phyloP scores from a whole-genome alignment of 2,888 invertebrate genomes.

The Lochmaea crataegi region DNA sequence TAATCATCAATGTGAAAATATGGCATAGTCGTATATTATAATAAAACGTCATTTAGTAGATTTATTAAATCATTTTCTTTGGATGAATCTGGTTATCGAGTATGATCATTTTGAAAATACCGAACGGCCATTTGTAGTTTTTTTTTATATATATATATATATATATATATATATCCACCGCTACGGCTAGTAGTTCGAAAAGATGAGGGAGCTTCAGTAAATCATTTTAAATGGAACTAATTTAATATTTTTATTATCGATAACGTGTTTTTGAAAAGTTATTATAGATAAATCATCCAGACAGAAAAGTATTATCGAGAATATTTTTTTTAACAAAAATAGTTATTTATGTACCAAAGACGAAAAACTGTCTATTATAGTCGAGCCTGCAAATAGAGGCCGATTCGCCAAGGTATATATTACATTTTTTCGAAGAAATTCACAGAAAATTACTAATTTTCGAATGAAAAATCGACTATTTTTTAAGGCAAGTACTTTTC shows the following conservation, averaged over 20 bases:
- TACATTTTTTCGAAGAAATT: no score
- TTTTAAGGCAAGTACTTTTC: no score
- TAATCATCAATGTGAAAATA: constrained; percentile 44
- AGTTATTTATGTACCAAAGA: no score
- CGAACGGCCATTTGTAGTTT: constrained; percentile 53
- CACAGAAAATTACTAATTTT: no score
- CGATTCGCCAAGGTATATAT: no score
- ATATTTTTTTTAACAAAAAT: no score
- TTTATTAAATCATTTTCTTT: constrained; percentile 64
- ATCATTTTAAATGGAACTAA: constrained; percentile 42
- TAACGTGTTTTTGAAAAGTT: not conserved
- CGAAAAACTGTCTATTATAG: no score
- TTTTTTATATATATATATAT: no score
- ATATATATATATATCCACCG: constrained; percentile 53
- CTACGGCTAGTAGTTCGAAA: constrained; percentile 36
- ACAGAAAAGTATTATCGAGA: no score
- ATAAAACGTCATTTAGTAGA: constrained; percentile 66
- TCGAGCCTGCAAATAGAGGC: no score
- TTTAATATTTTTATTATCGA: constrained; percentile 32
- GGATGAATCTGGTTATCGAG: constrained; percentile 62
- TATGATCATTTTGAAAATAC: constrained; percentile 62
- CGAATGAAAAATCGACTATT: no score
- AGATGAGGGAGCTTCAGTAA: constrained; percentile 40
- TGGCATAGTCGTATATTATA: constrained; percentile 62
- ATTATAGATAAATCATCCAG: not conserved